A percentile compares a stretch with the other conserved stretches of the same genome.
Evolutionary conservation across 2,888 invertebrate genomes (phyloP).

Genomic region (Diaperis boleti): DNA sequence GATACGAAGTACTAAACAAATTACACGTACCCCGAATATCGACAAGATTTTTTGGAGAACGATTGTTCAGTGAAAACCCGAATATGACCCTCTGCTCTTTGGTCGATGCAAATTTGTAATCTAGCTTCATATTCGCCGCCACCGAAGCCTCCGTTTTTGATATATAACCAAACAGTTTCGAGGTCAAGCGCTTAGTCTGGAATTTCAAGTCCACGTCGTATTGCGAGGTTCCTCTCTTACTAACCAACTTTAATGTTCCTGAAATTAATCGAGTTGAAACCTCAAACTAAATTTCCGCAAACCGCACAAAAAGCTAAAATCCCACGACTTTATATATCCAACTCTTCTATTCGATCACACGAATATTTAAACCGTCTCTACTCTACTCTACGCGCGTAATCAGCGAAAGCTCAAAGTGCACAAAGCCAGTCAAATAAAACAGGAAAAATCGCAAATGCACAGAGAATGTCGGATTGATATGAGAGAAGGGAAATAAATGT

Average conservation of each 20-base stretch:
- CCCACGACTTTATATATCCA: neutral
- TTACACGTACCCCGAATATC: slow-evolving; percentile 75
- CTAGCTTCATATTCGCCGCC: slow-evolving; percentile 74
- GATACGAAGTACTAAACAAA: slow-evolving; percentile 82
- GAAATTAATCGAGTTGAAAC: slow-evolving; percentile 38
- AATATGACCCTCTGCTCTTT: slow-evolving; percentile 70
- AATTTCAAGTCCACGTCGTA: slow-evolving; percentile 82
- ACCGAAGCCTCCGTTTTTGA: slow-evolving; percentile 61
- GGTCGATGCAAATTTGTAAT: slow-evolving; percentile 75
- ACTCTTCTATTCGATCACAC: neutral
- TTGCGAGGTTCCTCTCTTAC: slow-evolving; percentile 80
- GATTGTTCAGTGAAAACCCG: slow-evolving; percentile 68
- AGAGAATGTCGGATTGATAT: no score
- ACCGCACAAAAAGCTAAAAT: slow-evolving; percentile 11
- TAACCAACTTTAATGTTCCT: slow-evolving; percentile 73
- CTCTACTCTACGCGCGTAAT: neutral
- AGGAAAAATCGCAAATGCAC: no score
- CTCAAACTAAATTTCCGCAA: slow-evolving; percentile 17
- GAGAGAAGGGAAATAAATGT: no score
- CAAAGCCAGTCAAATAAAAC: no score
- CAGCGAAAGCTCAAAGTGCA: neutral
- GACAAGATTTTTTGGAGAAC: slow-evolving; percentile 70
- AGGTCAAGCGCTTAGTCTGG: slow-evolving; percentile 81
- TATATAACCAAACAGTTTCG: slow-evolving; percentile 80
- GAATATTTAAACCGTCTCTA: neutral